These are phyloP conservation scores for Megaceryle maxima DNA, from an alignment of 2,113 vertebrate species.

Conservation along the genomic window DNA sequence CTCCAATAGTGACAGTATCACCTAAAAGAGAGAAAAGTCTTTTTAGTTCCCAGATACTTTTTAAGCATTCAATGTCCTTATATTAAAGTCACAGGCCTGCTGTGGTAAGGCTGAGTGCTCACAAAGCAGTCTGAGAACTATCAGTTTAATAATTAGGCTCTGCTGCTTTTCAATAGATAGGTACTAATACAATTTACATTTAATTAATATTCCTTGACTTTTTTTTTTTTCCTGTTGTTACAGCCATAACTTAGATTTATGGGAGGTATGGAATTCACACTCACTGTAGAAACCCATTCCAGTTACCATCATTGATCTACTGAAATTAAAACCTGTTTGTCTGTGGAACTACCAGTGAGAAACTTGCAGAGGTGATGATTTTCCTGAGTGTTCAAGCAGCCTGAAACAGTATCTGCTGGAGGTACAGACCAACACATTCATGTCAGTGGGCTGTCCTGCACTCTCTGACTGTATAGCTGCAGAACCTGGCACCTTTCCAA, in stretches of 20 bases:
- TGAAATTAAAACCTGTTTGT: neutral
- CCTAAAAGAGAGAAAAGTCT: constrained; percentile 74
- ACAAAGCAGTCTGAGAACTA: neutral
- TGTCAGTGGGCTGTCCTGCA: neutral
- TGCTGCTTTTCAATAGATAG: neutral
- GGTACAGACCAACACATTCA: neutral
- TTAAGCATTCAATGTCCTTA: neutral
- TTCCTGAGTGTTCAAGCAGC: neutral
- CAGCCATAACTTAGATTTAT: neutral
- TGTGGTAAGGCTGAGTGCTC: neutral
- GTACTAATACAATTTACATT: neutral
- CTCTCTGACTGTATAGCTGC: neutral
- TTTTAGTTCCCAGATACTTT: neutral
- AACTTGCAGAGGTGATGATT: neutral
- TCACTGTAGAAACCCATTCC: neutral
- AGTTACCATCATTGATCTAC: neutral
- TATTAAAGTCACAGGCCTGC: neutral
- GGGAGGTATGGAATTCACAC: neutral
- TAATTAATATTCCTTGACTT: neutral
- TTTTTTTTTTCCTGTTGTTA: neutral
- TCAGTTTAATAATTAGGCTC: neutral
- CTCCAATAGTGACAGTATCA: constrained; percentile 92
- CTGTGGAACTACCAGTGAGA: neutral
- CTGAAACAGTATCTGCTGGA: neutral
- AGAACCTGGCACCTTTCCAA: neutral